Conservation (phyloP, 2,888 invertebrate species). For the Peribatodes rhomboidaria region DNA sequence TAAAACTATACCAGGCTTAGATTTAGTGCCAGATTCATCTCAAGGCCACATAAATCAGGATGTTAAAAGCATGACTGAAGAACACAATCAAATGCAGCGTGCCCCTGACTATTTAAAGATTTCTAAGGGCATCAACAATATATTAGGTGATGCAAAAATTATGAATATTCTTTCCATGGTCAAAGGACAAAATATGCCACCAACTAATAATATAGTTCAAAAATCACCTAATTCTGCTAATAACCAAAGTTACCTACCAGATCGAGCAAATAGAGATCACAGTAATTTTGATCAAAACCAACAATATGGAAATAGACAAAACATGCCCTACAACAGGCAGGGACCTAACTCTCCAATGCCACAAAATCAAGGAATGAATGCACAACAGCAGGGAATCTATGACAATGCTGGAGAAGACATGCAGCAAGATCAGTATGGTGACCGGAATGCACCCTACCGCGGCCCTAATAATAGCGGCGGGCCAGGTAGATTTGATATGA, state of each 20-base stretch:
- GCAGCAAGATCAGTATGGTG: slow-evolving; percentile 58
- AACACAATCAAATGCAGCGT: slow-evolving; percentile 45
- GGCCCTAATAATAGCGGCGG: slow-evolving; percentile 32
- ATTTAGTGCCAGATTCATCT: slow-evolving; percentile 86
- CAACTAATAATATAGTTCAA: slow-evolving; percentile 35
- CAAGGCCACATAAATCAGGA: slow-evolving; percentile 58
- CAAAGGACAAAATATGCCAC: slow-evolving; percentile 48
- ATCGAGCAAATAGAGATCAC: slow-evolving; percentile 60
- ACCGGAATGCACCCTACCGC: slow-evolving; percentile 57
- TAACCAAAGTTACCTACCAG: slow-evolving; percentile 43
- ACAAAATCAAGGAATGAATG: slow-evolving; percentile 51
- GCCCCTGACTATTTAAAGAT: slow-evolving; percentile 86
- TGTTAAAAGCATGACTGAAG: slow-evolving; percentile 73
- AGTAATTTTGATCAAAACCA: slow-evolving; percentile 55
- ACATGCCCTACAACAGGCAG: slow-evolving; percentile 55
- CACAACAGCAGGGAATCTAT: slow-evolving; percentile 54
- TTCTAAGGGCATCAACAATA: slow-evolving; percentile 87
- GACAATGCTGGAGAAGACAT: slow-evolving; percentile 48
- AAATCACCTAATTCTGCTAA: slow-evolving; percentile 29
- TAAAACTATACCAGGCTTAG: slow-evolving; percentile 91
- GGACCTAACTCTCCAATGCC: slow-evolving; percentile 50
- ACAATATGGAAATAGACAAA: slow-evolving; percentile 58
- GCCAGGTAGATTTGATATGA: slow-evolving; percentile 17
- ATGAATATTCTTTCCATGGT: slow-evolving; percentile 87
- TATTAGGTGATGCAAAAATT: slow-evolving; percentile 88